Evolutionary conservation across 2,888 invertebrate genomes (phyloP), one percentile per base, ranked within the genome.

Genomic region (Drosophila yooni): DNA sequence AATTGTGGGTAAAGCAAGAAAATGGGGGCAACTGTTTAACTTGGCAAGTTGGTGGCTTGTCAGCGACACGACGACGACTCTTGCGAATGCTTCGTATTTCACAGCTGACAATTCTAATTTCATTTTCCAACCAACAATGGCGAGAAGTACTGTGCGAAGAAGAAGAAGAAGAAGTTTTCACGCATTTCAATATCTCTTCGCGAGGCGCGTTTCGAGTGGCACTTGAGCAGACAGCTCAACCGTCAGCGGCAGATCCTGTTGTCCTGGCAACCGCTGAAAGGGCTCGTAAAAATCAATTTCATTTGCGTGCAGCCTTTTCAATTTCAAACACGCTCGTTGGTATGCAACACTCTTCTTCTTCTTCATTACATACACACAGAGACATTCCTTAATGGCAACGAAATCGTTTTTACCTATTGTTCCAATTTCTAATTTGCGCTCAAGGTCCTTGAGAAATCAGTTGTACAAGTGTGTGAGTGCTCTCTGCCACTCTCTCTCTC

Each of bases 361-460:
- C 29, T 15, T 48, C 46, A 6, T 21, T 21, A 21, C 46, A 21
- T 21, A 46, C 27, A 29, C 53, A 50, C 52, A 56, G 27, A 38
- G 27, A 15, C 38, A 84, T 88, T 88, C 84, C 85, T 77, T 84
- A 84, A 84, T 84, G 84, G 87, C 77, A 88, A 70, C 75, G 73
- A 75, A 58, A 58, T 54, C 40, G 76, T 60, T 75, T 65, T 75
- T 73, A 88, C 81, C 90, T 85, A 89, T 87, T 89, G 88, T 87
- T 87, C 90, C 90, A 87, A 74, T 87, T 85, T 88, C 88, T 88
- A 88, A 86, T 88, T 89, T 88, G 43, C 69, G 62, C 85, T 48
- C 66, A 79, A 74, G 76, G 89, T 88, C 84, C 84, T 86, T 83
- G 68, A 83, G 76, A 81, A 88, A 79, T 72, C 82, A 71, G 73